phyloP scores from a whole-genome alignment of 92 coral and sea anemone genomes.

The Heteractis magnifica region DNA sequence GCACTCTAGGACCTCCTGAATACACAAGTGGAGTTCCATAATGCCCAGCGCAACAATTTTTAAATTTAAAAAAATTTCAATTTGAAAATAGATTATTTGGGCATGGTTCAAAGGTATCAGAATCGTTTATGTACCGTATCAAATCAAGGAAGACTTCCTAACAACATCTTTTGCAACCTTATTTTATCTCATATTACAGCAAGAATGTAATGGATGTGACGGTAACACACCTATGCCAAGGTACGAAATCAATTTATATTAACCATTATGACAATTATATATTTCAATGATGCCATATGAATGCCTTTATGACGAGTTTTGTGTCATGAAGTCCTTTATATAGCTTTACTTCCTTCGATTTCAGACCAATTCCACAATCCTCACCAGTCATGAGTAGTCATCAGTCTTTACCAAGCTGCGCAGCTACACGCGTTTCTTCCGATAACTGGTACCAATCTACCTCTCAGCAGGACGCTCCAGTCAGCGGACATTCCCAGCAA shows the following conservation, averaged over 20 bases:
- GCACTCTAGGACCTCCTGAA: no score
- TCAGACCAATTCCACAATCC: conserved; percentile 42
- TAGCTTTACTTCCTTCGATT: background rate
- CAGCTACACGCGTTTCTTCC: conserved; percentile 15
- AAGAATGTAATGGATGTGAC: conserved; percentile 21
- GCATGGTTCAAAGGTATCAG: no score
- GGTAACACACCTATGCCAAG: conserved; percentile 14
- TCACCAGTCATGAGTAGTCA: conserved; percentile 39
- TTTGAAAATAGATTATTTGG: no score
- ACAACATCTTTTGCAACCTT: background rate
- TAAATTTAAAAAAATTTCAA: no score
- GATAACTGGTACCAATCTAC: conserved; percentile 53
- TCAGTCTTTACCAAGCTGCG: conserved; percentile 32
- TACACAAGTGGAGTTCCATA: no score
- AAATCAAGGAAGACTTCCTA: no score
- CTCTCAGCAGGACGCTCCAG: conserved; percentile 45
- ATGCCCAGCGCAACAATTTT: no score
- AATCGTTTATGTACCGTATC: no score
- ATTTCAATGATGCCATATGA: no score
- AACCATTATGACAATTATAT: background rate
- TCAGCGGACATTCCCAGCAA: conserved; percentile 18
- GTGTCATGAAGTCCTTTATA: background rate
- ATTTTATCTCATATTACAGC: background rate
- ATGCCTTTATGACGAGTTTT: no score
- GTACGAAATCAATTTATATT: background rate